Percentiles rank a stretch among this genome's conserved stretches.
These are phyloP conservation scores for Pterocles orientalis DNA, from an alignment of 2,113 vertebrate genomes.

Conservation along the genomic window DNA sequence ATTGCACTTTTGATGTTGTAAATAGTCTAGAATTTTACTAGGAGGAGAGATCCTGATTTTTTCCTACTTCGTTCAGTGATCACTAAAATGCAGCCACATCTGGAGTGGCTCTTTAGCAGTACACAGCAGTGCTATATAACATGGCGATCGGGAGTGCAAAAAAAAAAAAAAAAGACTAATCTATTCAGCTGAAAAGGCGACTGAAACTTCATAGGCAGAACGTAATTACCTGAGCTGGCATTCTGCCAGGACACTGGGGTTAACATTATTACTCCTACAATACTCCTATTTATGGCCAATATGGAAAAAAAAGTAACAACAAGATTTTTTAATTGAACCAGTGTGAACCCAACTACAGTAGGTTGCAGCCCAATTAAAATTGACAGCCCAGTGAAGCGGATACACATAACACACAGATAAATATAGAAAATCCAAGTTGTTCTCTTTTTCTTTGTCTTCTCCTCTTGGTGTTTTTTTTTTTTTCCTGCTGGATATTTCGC, in stretches of 20 bases:
- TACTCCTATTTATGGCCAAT: slow-evolving; percentile 40
- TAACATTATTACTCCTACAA: slow-evolving; percentile 51
- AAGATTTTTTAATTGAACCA: slow-evolving; percentile 73
- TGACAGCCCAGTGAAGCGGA: slow-evolving; percentile 70
- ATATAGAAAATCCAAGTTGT: slow-evolving; percentile 60
- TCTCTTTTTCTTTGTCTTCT: slow-evolving; percentile 18
- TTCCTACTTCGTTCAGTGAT: not conserved
- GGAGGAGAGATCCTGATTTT: not conserved
- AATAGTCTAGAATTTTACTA: not conserved
- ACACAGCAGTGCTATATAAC: not conserved
- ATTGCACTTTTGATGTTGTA: not conserved
- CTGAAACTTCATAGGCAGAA: not conserved
- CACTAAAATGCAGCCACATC: not conserved
- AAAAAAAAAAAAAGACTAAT: slow-evolving; percentile 42
- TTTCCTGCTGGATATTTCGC: slow-evolving; percentile 39
- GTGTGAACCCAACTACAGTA: slow-evolving; percentile 45
- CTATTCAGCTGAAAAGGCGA: not conserved
- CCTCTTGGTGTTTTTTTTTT: not conserved
- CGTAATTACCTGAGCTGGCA: slow-evolving; percentile 41
- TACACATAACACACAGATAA: slow-evolving; percentile 51
- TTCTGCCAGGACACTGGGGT: slow-evolving; percentile 48
- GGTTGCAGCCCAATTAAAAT: slow-evolving; percentile 75
- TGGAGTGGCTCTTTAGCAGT: not conserved
- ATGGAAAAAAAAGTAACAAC: slow-evolving; percentile 52
- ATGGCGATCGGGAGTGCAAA: not conserved